These are phyloP conservation scores for Corythornis vintsioides DNA, from an alignment of 2,113 vertebrate genomes.

Conservation along the genomic window DNA sequence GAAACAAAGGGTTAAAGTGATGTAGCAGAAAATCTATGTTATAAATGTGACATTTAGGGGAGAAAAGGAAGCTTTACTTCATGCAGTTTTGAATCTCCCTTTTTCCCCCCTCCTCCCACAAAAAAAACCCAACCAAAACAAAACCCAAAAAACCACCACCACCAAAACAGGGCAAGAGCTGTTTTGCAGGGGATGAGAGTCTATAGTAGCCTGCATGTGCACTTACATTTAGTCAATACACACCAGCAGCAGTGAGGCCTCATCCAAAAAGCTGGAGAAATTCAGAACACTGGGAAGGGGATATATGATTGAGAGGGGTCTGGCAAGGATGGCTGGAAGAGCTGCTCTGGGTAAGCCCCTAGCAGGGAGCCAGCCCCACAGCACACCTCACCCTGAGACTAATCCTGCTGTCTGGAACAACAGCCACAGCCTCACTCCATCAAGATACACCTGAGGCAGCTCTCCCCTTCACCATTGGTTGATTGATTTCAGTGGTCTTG, in stretches of 20 bases:
- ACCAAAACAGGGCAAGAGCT: not conserved
- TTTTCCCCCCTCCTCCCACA: not conserved
- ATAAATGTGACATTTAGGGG: not conserved
- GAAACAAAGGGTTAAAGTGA: not conserved
- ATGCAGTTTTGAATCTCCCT: not conserved
- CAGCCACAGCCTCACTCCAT: not conserved
- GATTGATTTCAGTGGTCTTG: not conserved
- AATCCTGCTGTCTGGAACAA: not conserved
- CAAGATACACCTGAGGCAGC: not conserved
- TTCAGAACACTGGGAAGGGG: not conserved
- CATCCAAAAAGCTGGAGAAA: not conserved
- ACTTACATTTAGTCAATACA: not conserved
- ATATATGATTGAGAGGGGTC: not conserved
- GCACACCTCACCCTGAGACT: not conserved
- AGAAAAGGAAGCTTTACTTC: not conserved
- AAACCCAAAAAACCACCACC: too few relatives aligned
- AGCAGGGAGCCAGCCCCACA: not conserved
- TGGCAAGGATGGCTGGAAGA: accelerated
- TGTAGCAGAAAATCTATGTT: not conserved
- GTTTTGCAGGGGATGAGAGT: not conserved
- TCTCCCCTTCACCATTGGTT: not conserved
- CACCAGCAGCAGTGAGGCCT: not conserved
- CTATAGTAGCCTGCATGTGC: not conserved
- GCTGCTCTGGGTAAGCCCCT: not conserved
- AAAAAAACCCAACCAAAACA: not conserved